Evolutionary conservation across 2,113 vertebrate species (phyloP).

Genomic region (Syngnathus floridae): DNA sequence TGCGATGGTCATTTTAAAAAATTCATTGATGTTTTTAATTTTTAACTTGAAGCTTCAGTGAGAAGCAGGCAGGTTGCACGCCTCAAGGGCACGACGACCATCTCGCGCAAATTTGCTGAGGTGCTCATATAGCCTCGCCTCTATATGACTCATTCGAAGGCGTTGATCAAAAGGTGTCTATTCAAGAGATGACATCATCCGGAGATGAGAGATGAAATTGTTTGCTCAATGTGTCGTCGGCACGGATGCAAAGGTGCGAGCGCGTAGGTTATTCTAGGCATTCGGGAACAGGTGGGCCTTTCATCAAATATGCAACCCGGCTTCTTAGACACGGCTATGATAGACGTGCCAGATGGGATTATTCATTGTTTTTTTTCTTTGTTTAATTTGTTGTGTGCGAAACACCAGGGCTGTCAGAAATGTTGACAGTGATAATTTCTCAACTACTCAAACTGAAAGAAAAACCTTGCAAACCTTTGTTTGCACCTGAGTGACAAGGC

Average conservation of each 20-base stretch:
- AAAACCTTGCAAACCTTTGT: too few species aligned
- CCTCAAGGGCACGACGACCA: slow-evolving; percentile 41
- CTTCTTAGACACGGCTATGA: slow-evolving; percentile 18
- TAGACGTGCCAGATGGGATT: neutral
- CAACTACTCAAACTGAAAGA: too few species aligned
- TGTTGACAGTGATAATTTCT: neutral
- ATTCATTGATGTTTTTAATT: neutral
- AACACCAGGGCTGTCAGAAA: neutral
- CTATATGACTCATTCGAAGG: slow-evolving; percentile 48
- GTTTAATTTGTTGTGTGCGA: neutral
- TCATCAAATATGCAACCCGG: slow-evolving; percentile 58
- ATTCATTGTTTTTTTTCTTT: neutral
- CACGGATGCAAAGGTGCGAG: slow-evolving; percentile 52
- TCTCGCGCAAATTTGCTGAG: slow-evolving; percentile 50
- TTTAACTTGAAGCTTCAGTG: slow-evolving; percentile 1
- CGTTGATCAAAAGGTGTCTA: slow-evolving; percentile 48
- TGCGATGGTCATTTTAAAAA: neutral
- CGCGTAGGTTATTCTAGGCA: slow-evolving; percentile 50
- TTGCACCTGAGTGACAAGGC: too few species aligned
- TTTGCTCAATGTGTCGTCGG: slow-evolving; percentile 58
- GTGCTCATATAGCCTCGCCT: slow-evolving; percentile 42
- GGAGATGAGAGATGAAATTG: slow-evolving; percentile 46
- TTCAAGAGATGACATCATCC: slow-evolving; percentile 33
- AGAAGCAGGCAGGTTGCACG: slow-evolving; percentile 21
- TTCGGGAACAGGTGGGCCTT: slow-evolving; percentile 61